Base-by-base conservation (phyloP, 1,140 invertebrate species). In the Eulimnadia texana region DNA sequence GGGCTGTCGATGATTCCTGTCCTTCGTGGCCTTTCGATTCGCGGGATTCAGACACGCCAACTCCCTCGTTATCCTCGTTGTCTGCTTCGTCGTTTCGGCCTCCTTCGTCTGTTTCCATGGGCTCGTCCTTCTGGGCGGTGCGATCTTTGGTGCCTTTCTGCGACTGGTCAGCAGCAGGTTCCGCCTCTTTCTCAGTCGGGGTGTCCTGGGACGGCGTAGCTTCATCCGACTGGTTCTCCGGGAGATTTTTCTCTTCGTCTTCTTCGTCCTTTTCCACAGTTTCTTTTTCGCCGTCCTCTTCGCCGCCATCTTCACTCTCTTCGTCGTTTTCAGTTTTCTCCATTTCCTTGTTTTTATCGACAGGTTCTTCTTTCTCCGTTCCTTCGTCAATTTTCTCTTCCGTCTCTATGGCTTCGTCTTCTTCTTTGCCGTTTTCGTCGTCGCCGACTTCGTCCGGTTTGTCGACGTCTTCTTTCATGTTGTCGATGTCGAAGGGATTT, bases 401-500 rank as follows among this genome's bases (percentile, higher is more conserved):
- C 19, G 69, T 68, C 55, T 67, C 63, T 3, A 64, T 49, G 23
- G 68, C 63, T 1, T 72, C 65, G n/a, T 70, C 67, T 28, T 68
- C 66, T n/a, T 68, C 64, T 66, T 67, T 60, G 73, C 70, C 63
- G 73, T 74, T 60, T 70, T 81, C 67, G 10, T 65, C 71, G 74
- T 84, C 71, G 66, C 68, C 66, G 24, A 66, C 61, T 20, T 65
- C 63, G 52, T 63, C 60, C 2, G 58, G 61, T 49, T 71, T 65
- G 10, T 64, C 62, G 51, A 66, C 59, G 63, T 69, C 73, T 42
- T 42, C 33, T 66, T 89, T 87, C 80, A 85, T 85, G 24, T 79
- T 76, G 67, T 89, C 85, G 63, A 89, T 85, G 69, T 91, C 87
- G 67, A 89, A 88, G 2, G 86, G 86, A 79, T 90, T 85, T 67